Percentiles rank a stretch among this genome's conserved stretches.
phyloP scores from a whole-genome alignment of 2,888 invertebrate species.

The Polydrusus pterygomalis region DNA sequence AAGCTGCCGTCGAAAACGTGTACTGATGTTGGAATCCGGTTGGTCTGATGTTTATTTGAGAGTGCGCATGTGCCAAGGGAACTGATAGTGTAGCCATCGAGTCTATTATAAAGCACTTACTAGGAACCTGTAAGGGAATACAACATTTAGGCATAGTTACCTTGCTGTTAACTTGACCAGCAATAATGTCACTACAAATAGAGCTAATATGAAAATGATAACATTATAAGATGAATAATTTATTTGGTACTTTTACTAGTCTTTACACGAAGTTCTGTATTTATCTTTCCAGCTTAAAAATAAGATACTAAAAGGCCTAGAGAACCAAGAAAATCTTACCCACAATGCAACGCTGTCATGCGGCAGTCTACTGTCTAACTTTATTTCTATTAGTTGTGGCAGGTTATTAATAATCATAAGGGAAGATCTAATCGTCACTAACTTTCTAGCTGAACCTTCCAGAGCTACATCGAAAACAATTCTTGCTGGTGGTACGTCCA shows the following conservation, averaged over 20 bases:
- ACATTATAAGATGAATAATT: too few relatives aligned
- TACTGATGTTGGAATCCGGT: constrained; percentile 69
- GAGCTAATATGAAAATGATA: background rate
- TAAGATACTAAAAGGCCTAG: background rate
- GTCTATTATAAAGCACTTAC: constrained; percentile 70
- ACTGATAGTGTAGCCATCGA: constrained; percentile 81
- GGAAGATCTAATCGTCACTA: constrained; percentile 94
- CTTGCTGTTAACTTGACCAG: too few relatives aligned
- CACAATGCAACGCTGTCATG: constrained; percentile 67
- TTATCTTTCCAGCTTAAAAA: too few relatives aligned
- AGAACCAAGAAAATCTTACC: constrained; percentile 54
- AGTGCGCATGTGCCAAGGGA: constrained; percentile 84
- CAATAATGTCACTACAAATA: background rate
- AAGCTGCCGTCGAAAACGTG: constrained; percentile 76
- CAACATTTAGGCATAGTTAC: background rate
- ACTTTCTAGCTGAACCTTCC: constrained; percentile 95
- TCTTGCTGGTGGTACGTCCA: constrained; percentile 77
- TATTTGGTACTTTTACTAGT: too few relatives aligned
- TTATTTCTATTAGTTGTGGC: constrained; percentile 82
- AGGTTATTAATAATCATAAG: constrained; percentile 86
- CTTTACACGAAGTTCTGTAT: too few relatives aligned
- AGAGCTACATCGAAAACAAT: constrained; percentile 93
- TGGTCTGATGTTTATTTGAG: constrained; percentile 85
- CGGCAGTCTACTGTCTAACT: constrained; percentile 77
- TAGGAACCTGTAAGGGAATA: constrained; percentile 59